Evolutionary conservation across 2,797 vertebrate genomes (phyloP).

Genomic region (Phalloptychus januarius): DNA sequence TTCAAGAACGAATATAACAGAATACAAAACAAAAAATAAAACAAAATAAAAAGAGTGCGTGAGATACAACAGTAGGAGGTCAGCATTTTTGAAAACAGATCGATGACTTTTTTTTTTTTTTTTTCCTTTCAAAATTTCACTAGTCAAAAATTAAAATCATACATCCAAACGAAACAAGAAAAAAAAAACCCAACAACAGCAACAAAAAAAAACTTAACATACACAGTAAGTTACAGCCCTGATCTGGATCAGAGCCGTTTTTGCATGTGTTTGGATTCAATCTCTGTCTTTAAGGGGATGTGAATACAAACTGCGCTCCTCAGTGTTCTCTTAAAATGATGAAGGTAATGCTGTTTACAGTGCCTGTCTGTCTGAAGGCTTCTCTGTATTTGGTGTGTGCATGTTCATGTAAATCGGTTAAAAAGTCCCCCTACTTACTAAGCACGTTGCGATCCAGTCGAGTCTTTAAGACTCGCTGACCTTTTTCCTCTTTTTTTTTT

Average conservation of each 20-base stretch:
- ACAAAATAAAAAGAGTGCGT: conserved; percentile 60
- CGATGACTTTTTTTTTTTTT: conserved; percentile 71
- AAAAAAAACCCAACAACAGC: conserved; percentile 17
- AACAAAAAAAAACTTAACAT: conserved; percentile 50
- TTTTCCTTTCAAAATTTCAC: conserved; percentile 57
- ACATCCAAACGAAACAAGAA: conserved; percentile 65
- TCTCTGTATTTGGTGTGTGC: conserved; percentile 81
- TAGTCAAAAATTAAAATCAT: conserved; percentile 77
- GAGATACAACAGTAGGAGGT: conserved; percentile 84
- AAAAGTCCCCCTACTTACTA: conserved; percentile 78
- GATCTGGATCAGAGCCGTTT: conserved; percentile 77
- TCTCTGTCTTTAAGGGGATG: conserved; percentile 69
- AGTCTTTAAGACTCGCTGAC: conserved; percentile 80
- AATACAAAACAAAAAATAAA: conserved; percentile 7
- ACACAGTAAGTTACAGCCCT: conserved; percentile 83
- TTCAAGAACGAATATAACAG: conserved; percentile 75
- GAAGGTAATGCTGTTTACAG: conserved; percentile 82
- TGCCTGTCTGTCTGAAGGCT: conserved; percentile 79
- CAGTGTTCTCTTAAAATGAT: conserved; percentile 70
- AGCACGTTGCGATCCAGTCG: conserved; percentile 78
- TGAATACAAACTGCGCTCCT: conserved; percentile 78
- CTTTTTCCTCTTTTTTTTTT: conserved; percentile 28
- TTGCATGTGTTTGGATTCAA: conserved; percentile 79
- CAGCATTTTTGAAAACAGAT: conserved; percentile 79
- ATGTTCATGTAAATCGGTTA: conserved; percentile 78